Conservation (phyloP, 35 echinoderm and acorn worm genomes). For the Diadema setosum region DNA sequence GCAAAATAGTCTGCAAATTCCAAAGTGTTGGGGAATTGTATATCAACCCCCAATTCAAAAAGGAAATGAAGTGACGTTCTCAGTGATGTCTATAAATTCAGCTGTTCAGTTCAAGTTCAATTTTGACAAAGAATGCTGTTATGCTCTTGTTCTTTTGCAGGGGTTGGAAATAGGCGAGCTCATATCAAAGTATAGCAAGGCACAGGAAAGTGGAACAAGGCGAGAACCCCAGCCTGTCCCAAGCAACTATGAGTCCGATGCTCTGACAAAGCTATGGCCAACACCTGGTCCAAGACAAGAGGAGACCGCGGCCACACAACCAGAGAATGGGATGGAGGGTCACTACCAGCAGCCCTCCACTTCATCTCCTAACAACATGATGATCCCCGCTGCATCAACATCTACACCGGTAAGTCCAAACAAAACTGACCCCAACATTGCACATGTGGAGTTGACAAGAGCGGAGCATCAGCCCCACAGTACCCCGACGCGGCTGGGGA, state of each 20-base stretch:
- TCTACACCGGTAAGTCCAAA: background rate
- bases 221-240: background rate
- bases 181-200: background rate
- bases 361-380: background rate
- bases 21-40: background rate
- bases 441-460: too few species aligned
- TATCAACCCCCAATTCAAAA: background rate
- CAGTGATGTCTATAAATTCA: background rate
- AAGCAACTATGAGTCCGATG: background rate
- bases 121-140: background rate
- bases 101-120: background rate
- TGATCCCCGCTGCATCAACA: background rate
- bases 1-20: background rate
- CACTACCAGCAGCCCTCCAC: background rate
- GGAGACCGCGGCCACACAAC: background rate
- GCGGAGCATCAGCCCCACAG: too few species aligned
- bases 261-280: slow-evolving; percentile 1
- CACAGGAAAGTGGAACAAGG: background rate
- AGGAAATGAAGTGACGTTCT: background rate
- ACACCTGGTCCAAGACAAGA: background rate
- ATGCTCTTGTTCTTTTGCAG: background rate
- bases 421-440: background rate
- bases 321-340: background rate
- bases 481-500: too few species aligned
- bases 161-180: background rate